Evolutionary conservation across 1,140 invertebrate species (phyloP).

Genomic region (Holcopasites calliopsidis): DNA sequence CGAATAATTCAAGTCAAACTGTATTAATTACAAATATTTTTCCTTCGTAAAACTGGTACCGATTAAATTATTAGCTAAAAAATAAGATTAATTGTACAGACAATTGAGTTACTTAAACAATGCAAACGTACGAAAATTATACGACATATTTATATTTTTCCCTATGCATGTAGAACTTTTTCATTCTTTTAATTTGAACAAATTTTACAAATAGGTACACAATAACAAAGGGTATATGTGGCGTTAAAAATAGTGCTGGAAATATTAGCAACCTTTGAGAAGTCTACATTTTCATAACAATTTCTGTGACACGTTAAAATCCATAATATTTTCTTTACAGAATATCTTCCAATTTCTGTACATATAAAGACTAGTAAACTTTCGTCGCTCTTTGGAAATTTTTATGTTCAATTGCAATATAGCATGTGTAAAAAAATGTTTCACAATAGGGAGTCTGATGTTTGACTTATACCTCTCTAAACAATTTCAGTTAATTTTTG

Average conservation of each 20-base stretch:
- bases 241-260: background rate
- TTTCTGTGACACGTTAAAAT: constrained; percentile 23
- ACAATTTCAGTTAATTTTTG: too few species aligned
- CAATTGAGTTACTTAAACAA: constrained; percentile 10
- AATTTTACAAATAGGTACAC: background rate
- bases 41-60: background rate
- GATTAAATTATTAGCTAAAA: constrained; percentile 11
- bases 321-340: constrained; percentile 2
- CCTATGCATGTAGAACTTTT: background rate
- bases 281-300: constrained; percentile 17
- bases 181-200: background rate
- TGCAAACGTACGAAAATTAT: background rate
- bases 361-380: constrained; percentile 32
- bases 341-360: constrained; percentile 2
- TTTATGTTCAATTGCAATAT: constrained; percentile 8
- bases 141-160: background rate
- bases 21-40: background rate
- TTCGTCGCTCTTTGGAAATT: background rate
- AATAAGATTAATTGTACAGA: constrained; percentile 18
- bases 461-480: too few species aligned
- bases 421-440: constrained; percentile 1
- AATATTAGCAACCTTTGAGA: constrained; percentile 1
- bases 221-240: background rate
- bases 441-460: constrained; percentile 1
- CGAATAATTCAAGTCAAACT: background rate